Percentiles rank a stretch among this genome's conserved stretches.
Evolutionary conservation across 2,888 invertebrate species (phyloP).

Genomic region (Cotesia congregata): DNA sequence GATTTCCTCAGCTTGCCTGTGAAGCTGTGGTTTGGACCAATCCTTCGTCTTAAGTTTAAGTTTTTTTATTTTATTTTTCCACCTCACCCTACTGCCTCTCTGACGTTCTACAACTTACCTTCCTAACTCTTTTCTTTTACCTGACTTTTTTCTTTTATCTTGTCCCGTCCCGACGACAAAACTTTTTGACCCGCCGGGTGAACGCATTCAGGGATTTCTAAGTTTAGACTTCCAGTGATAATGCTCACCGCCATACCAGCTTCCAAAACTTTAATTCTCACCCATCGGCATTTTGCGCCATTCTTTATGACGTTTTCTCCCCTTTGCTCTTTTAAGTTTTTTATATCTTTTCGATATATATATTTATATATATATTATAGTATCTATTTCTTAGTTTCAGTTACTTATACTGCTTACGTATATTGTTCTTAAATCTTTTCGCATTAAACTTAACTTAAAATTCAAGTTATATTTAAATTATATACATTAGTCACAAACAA

Average conservation of each 20-base stretch:
- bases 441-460: not conserved
- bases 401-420: not conserved
- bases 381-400: not conserved
- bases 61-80: conserved; percentile 7
- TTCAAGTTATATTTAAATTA: not conserved
- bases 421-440: not conserved
- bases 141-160: conserved; percentile 31
- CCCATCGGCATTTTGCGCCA: conserved; percentile 33
- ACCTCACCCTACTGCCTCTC: conserved; percentile 14
- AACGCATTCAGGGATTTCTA: conserved; percentile 50
- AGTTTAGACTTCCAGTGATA: conserved; percentile 51
- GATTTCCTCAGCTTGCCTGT: conserved; percentile 37
- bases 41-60: conserved; percentile 18
- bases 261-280: conserved; percentile 45
- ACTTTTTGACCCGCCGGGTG: conserved; percentile 45
- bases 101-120: conserved; percentile 37
- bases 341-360: conserved; percentile 5
- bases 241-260: conserved; percentile 40
- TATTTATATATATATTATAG: not conserved
- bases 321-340: conserved; percentile 15
- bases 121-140: conserved; percentile 27
- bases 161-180: conserved; percentile 46
- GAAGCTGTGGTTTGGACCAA: conserved; percentile 36
- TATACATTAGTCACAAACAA: not conserved
- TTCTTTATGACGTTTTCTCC: conserved; percentile 31